Evolutionary conservation across 1,140 invertebrate genomes (phyloP).

Genomic region (Choristoneura fumiferana): DNA sequence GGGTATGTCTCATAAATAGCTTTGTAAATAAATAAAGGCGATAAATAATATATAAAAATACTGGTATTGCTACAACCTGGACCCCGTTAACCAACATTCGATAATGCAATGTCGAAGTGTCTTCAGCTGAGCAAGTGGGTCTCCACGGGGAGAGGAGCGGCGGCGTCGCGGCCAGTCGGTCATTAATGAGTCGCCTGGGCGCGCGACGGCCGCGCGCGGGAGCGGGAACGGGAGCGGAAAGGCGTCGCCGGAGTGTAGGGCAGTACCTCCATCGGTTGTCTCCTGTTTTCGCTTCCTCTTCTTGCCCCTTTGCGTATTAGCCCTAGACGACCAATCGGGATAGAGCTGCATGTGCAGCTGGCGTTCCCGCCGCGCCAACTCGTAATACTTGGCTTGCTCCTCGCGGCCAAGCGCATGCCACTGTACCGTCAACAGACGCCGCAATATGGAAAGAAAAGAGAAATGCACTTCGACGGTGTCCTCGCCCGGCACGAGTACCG

Average conservation of each 20-base stretch:
- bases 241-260: constrained; percentile 61
- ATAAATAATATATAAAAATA: constrained; percentile 74
- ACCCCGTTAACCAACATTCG: constrained; percentile 75
- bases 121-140: constrained; percentile 64
- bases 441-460: constrained; percentile 79
- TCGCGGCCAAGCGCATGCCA: constrained; percentile 99
- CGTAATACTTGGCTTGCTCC: constrained; percentile 99
- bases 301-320: constrained; percentile 98
- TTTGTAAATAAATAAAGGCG: constrained; percentile 73
- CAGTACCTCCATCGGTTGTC: constrained; percentile 96
- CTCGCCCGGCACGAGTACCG: constrained; percentile 44
- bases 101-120: constrained; percentile 61
- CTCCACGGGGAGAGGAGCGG: constrained; percentile 38
- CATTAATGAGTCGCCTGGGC: constrained; percentile 64
- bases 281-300: constrained; percentile 99
- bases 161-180: constrained; percentile 67
- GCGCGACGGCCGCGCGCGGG: constrained; percentile 43
- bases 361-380: constrained; percentile 97
- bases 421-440: constrained; percentile 79
- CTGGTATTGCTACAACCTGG: constrained; percentile 74
- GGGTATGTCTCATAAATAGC: constrained; percentile 58
- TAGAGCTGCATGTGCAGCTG: constrained; percentile 99
- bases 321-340: constrained; percentile 99
- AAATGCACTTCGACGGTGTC: constrained; percentile 73
- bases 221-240: constrained; percentile 24